Conservation (phyloP, 1,140 invertebrate species). For the Gerris buenoi region DNA sequence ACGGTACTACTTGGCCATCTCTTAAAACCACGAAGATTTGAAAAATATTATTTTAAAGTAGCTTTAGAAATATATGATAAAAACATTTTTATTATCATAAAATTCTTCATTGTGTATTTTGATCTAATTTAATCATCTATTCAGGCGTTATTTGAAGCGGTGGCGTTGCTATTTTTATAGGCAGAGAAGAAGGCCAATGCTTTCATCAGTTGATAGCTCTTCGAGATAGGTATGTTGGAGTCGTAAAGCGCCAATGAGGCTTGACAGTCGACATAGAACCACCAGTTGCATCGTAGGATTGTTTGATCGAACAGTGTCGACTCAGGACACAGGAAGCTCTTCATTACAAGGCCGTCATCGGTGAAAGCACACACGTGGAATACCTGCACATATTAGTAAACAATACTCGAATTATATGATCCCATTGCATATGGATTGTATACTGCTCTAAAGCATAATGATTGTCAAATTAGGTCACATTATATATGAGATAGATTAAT, state of each 20-base stretch:
- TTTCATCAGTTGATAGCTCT: conserved; percentile 81
- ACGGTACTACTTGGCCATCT: too few relatives aligned
- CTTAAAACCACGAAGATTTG: too few relatives aligned
- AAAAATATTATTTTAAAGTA: too few relatives aligned
- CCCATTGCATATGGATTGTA: too few relatives aligned
- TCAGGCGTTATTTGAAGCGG: conserved; percentile 3
- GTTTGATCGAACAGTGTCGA: conserved; percentile 77
- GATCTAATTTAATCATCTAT: too few relatives aligned
- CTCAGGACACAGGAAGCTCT: conserved; percentile 75
- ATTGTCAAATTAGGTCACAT: too few relatives aligned
- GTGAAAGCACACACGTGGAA: conserved; percentile 81
- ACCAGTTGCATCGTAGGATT: conserved; percentile 80
- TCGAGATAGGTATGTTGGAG: conserved; percentile 75
- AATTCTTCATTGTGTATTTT: too few relatives aligned
- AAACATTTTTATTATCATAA: too few relatives aligned
- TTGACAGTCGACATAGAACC: conserved; percentile 80
- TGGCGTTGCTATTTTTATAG: conserved; percentile 43
- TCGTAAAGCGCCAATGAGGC: conserved; percentile 61
- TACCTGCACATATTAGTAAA: conserved; percentile 40
- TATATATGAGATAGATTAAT: too few relatives aligned
- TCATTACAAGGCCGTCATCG: conserved; percentile 72
- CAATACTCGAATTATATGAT: neutral
- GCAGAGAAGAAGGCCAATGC: conserved; percentile 70
- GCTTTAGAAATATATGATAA: too few relatives aligned
- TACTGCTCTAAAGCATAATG: too few relatives aligned